Evolutionary conservation across 2,797 vertebrate species (phyloP).

Genomic region (Columba guinea): DNA sequence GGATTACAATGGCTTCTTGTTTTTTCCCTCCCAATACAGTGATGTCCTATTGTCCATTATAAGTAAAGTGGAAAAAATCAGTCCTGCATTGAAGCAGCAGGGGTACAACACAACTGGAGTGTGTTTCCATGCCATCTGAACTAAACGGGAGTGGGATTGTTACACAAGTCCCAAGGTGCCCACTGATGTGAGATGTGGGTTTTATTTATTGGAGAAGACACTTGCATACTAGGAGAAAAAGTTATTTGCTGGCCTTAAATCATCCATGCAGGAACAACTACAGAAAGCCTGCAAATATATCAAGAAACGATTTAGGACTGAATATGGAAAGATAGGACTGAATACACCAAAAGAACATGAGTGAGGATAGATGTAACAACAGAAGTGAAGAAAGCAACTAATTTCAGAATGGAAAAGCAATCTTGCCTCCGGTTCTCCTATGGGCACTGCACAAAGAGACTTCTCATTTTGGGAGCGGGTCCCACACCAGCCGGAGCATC

Average conservation of each 20-base stretch:
- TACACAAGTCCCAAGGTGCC: neutral
- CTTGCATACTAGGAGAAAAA: neutral
- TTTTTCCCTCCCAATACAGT: neutral
- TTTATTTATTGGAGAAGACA: slow-evolving; percentile 63
- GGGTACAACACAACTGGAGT: neutral
- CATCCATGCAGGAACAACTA: neutral
- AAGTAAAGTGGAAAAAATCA: slow-evolving; percentile 48
- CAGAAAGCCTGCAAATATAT: neutral
- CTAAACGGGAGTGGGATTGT: slow-evolving; percentile 6
- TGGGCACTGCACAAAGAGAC: neutral
- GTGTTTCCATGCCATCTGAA: neutral
- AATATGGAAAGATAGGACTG: neutral
- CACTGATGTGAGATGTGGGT: neutral
- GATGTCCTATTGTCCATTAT: slow-evolving; percentile 5
- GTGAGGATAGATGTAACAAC: neutral
- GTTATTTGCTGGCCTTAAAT: slow-evolving; percentile 47
- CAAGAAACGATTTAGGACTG: slow-evolving; percentile 3
- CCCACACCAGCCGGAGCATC: neutral
- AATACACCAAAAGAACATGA: neutral
- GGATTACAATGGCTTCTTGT: neutral
- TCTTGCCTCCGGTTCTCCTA: neutral
- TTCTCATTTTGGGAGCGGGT: neutral
- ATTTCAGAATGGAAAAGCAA: neutral
- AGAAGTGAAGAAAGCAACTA: neutral
- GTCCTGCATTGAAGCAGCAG: neutral